These are phyloP conservation scores for Adelphocoris suturalis DNA, from an alignment of 2,888 invertebrate genomes.

Conservation along the genomic window DNA sequence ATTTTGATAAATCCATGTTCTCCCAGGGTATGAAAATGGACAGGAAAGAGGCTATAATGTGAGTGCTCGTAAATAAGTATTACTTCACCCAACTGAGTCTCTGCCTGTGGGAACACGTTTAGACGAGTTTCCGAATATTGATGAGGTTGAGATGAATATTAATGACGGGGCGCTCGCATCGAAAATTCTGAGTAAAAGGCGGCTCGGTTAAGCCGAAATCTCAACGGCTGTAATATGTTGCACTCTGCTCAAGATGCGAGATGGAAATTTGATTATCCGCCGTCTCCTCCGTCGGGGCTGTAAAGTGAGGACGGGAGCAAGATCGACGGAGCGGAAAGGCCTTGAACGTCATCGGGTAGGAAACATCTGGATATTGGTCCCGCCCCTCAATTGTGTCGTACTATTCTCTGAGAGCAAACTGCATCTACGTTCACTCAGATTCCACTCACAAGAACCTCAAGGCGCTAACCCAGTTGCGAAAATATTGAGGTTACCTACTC, in stretches of 20 bases:
- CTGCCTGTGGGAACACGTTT: constrained; percentile 1
- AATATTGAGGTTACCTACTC: no score
- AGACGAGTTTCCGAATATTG: constrained; percentile 32
- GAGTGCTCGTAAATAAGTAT: neutral
- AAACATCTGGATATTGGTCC: neutral
- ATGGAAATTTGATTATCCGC: constrained; percentile 20
- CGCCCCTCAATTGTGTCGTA: neutral
- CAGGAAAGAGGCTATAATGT: neutral
- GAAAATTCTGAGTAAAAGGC: constrained; percentile 34
- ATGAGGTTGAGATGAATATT: constrained; percentile 14
- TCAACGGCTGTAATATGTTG: constrained; percentile 13
- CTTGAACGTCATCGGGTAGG: neutral
- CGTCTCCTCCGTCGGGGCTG: neutral
- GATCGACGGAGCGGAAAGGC: neutral
- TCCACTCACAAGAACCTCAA: no score
- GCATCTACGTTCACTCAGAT: no score
- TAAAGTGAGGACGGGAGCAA: neutral
- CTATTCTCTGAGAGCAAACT: no score
- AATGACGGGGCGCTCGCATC: constrained; percentile 3
- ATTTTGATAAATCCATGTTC: no score
- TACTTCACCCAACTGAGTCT: neutral
- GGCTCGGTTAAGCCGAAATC: neutral
- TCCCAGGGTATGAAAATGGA: constrained; percentile 1
- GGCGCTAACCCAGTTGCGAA: no score
- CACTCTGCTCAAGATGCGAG: neutral